Conservation (phyloP, 2,888 invertebrate species). For the Caenorhabditis wallacei region DNA sequence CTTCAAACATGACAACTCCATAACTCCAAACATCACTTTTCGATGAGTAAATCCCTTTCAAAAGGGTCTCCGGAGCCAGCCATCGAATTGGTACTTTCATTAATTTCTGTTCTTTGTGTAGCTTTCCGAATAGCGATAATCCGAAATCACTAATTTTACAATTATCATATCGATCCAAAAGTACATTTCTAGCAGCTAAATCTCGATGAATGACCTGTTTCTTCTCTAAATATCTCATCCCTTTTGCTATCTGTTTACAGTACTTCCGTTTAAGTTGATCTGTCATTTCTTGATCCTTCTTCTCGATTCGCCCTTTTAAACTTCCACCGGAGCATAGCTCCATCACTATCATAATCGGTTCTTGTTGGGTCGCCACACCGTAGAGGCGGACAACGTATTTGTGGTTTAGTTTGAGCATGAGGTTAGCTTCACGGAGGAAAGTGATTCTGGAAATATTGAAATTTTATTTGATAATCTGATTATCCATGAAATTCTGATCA, state of each 20-base stretch:
- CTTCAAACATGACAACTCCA: slow-evolving; percentile 72
- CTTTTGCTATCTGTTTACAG: slow-evolving; percentile 67
- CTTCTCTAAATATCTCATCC: slow-evolving; percentile 75
- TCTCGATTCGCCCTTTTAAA: slow-evolving; percentile 51
- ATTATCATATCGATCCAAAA: slow-evolving; percentile 64
- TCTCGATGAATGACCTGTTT: slow-evolving; percentile 74
- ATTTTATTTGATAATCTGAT: no score
- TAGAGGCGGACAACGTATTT: slow-evolving; percentile 72
- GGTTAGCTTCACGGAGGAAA: slow-evolving; percentile 76
- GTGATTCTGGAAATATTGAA: slow-evolving; percentile 63
- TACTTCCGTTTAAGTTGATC: slow-evolving; percentile 53
- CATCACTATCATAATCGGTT: slow-evolving; percentile 79
- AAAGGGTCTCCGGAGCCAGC: slow-evolving; percentile 73
- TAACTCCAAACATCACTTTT: slow-evolving; percentile 75
- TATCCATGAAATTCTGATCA: no score
- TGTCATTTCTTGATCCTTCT: slow-evolving; percentile 22
- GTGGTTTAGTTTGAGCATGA: slow-evolving; percentile 76
- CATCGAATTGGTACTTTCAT: slow-evolving; percentile 74
- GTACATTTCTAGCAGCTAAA: slow-evolving; percentile 72
- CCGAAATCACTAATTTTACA: slow-evolving; percentile 79
- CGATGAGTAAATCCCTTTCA: slow-evolving; percentile 69
- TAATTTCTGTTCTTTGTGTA: slow-evolving; percentile 72
- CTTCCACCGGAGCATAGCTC: slow-evolving; percentile 72
- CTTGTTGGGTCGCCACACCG: slow-evolving; percentile 74
- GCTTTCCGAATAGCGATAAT: slow-evolving; percentile 70